Percentiles rank a stretch among this genome's conserved stretches.
Conservation (phyloP, 2,888 invertebrate genomes). For the Sylvicola cinctus region DNA sequence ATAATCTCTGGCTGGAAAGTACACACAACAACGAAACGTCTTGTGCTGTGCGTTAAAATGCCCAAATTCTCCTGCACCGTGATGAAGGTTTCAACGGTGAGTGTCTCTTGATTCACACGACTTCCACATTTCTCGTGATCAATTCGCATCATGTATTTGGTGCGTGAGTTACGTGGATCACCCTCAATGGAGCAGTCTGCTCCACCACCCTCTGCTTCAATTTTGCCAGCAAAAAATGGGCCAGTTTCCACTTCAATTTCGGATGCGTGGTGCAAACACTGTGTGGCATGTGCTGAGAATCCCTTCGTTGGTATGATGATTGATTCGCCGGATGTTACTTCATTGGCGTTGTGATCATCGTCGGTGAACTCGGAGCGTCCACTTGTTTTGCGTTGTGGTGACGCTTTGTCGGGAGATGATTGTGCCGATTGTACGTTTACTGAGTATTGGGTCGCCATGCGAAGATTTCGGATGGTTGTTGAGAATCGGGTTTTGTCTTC, state of each 20-base stretch:
- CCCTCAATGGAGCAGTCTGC: conserved; percentile 55
- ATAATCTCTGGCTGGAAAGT: conserved; percentile 65
- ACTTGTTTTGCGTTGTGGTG: conserved; percentile 18
- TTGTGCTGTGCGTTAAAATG: conserved; percentile 60
- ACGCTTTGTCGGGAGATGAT: conserved; percentile 26
- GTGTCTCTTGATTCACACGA: conserved; percentile 45
- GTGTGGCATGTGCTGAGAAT: conserved; percentile 63
- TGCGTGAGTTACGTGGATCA: conserved; percentile 46
- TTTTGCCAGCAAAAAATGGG: conserved; percentile 58
- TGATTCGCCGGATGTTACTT: conserved; percentile 35
- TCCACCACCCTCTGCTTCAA: conserved; percentile 46
- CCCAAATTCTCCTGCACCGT: conserved; percentile 67
- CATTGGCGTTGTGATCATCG: conserved; percentile 23
- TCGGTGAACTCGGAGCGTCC: conserved; percentile 24
- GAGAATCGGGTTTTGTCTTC: conserved; percentile 26
- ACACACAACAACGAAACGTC: conserved; percentile 60
- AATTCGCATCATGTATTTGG: conserved; percentile 52
- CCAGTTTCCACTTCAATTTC: conserved; percentile 70
- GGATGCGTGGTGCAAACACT: conserved; percentile 58
- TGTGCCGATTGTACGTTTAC: conserved; percentile 47
- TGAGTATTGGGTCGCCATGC: conserved; percentile 67
- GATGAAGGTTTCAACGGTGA: conserved; percentile 59
- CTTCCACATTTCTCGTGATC: conserved; percentile 56
- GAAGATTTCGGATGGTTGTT: conserved; percentile 42
- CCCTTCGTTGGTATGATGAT: conserved; percentile 64